Percentiles rank a stretch among this genome's conserved stretches.
phyloP scores from a whole-genome alignment of 2,113 vertebrate genomes.

The Gavia stellata region DNA sequence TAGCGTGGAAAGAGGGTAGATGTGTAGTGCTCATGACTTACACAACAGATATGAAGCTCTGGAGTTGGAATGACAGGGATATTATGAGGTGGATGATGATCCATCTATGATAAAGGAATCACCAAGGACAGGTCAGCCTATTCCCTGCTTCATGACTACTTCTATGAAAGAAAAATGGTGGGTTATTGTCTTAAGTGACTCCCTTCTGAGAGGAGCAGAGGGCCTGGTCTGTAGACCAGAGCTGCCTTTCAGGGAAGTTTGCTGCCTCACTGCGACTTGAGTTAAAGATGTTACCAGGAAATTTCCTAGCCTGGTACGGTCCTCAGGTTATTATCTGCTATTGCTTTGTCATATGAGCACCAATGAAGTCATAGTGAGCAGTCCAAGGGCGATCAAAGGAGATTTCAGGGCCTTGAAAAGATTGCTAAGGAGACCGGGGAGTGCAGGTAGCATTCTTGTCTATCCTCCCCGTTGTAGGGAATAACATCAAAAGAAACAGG shows the following conservation, averaged over 20 bases:
- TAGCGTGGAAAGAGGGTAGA: background rate
- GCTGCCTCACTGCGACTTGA: background rate
- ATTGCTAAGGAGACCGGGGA: background rate
- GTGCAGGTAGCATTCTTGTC: too few relatives aligned
- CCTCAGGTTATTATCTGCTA: background rate
- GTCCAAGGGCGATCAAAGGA: background rate
- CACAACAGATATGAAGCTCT: background rate
- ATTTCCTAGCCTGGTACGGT: background rate
- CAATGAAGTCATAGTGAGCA: background rate
- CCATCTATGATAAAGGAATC: background rate
- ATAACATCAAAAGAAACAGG: background rate
- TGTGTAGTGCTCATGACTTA: background rate
- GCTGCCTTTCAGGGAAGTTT: background rate
- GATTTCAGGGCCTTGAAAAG: background rate
- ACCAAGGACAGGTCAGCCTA: background rate
- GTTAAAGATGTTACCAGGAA: background rate
- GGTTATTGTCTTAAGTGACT: background rate
- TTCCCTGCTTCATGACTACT: background rate
- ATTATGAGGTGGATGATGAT: too few relatives aligned
- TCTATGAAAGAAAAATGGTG: background rate
- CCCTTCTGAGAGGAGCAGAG: background rate
- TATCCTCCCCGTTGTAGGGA: background rate
- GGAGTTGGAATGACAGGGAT: background rate
- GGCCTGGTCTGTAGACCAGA: background rate
- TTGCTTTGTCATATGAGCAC: background rate